phyloP scores from a whole-genome alignment of 1,140 invertebrate species.

The Lordiphosa mommai region DNA sequence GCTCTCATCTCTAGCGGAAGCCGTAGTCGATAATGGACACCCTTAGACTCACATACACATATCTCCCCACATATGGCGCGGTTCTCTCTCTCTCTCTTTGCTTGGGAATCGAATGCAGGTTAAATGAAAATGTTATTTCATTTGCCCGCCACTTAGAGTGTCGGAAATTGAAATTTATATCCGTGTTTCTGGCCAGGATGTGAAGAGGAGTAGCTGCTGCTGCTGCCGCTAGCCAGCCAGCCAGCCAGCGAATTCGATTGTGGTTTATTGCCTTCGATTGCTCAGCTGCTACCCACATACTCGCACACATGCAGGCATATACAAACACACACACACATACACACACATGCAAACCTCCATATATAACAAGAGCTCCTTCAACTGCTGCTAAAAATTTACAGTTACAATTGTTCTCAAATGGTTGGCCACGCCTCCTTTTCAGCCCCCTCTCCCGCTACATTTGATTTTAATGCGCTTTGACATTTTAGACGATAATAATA shows the following conservation, averaged over 20 bases:
- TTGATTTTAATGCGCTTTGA: conserved; percentile 66
- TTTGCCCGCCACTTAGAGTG: conserved; percentile 79
- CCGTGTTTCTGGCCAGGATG: conserved; percentile 63
- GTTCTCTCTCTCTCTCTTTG: conserved; percentile 14
- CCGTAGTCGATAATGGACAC: conserved; percentile 49
- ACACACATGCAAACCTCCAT: conserved; percentile 17
- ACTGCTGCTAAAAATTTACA: conserved; percentile 8
- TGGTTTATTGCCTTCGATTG: conserved; percentile 73
- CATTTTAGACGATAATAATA: conserved; percentile 72
- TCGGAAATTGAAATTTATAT: conserved; percentile 80
- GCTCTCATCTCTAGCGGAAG: conserved; percentile 19
- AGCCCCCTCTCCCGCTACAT: conserved; percentile 1
- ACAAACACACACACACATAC: conserved; percentile 11
- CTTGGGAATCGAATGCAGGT: conserved; percentile 72
- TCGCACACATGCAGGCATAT: conserved; percentile 22
- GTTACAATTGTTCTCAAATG: conserved; percentile 9
- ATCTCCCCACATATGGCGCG: background rate
- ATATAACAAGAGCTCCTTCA: background rate
- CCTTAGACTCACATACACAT: conserved; percentile 18
- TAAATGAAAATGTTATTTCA: conserved; percentile 80
- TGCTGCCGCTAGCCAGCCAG: background rate
- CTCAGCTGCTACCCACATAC: conserved; percentile 55
- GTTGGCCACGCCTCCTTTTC: background rate
- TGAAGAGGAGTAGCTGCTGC: background rate
- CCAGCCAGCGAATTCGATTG: conserved; percentile 61